Evolutionary conservation across 92 coral and sea anemone genomes (phyloP).

Genomic region (Porites lobata): DNA sequence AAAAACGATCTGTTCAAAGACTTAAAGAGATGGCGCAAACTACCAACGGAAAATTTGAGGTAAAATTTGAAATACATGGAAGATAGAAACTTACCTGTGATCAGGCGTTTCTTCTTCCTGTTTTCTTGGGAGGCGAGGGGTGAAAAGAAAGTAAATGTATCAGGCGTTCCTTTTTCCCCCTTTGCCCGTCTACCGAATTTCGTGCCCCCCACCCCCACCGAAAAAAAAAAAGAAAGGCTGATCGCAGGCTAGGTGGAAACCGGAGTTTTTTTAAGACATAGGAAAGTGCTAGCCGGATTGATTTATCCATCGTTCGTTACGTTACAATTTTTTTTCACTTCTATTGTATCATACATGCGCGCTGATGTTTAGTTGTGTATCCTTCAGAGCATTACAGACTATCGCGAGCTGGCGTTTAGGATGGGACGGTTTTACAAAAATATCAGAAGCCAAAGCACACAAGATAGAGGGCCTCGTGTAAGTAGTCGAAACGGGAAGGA

Average conservation of each 20-base stretch:
- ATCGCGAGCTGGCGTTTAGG: constrained; percentile 73
- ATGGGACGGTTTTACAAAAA: constrained; percentile 90
- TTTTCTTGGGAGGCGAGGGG: too few relatives aligned
- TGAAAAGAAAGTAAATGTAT: too few relatives aligned
- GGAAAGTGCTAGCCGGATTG: too few relatives aligned
- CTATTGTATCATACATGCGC: not conserved
- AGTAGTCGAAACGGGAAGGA: constrained; percentile 16
- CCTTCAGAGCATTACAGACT: constrained; percentile 73
- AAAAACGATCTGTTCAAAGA: constrained; percentile 33
- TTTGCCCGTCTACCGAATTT: too few relatives aligned
- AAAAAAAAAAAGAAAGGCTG: too few relatives aligned
- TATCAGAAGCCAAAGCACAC: constrained; percentile 39
- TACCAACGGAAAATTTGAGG: constrained; percentile 84
- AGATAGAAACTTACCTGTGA: too few relatives aligned
- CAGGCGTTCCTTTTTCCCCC: too few relatives aligned
- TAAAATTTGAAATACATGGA: not conserved
- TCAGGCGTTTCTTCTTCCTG: too few relatives aligned
- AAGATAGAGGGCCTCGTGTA: constrained; percentile 68
- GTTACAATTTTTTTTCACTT: too few relatives aligned
- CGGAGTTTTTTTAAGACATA: too few relatives aligned
- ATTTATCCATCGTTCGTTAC: not conserved
- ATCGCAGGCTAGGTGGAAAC: too few relatives aligned
- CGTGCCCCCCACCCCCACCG: too few relatives aligned
- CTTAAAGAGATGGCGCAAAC: constrained; percentile 69
- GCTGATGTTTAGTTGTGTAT: not conserved